Conservation (phyloP, 92 coral and sea anemone species). For the Epizoanthus illoricatus region DNA sequence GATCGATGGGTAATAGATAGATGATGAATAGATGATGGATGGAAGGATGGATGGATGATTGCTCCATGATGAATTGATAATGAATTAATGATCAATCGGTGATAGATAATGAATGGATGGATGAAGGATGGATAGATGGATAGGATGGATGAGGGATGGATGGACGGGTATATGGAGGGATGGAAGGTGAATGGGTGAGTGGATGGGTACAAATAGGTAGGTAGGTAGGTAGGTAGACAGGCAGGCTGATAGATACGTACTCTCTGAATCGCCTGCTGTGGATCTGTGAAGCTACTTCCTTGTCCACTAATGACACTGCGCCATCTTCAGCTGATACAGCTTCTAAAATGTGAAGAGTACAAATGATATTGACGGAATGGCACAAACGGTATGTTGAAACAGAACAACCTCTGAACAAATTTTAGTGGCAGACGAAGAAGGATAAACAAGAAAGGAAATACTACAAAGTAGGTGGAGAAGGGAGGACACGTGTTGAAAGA, state of each 20-base stretch:
- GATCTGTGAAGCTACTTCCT: conserved; percentile 81
- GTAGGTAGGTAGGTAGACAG: too few relatives aligned
- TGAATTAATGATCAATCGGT: background rate
- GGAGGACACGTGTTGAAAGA: too few relatives aligned
- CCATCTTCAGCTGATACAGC: conserved; percentile 27
- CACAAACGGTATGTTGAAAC: background rate
- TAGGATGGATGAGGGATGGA: too few relatives aligned
- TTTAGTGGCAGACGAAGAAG: background rate
- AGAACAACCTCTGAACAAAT: background rate
- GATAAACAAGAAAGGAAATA: too few relatives aligned
- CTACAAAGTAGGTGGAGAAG: too few relatives aligned
- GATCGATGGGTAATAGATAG: background rate
- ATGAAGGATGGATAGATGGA: too few relatives aligned
- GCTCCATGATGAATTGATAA: background rate
- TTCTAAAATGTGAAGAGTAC: background rate
- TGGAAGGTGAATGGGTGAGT: too few relatives aligned
- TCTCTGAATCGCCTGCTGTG: conserved; percentile 91
- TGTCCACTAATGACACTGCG: conserved; percentile 50
- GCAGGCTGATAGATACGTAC: conserved; percentile 48
- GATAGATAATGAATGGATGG: too few relatives aligned
- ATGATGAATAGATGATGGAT: background rate
- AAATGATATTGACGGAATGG: too few relatives aligned
- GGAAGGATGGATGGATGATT: background rate
- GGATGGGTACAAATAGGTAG: too few relatives aligned
- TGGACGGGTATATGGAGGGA: background rate